Conservation (phyloP, 2,113 vertebrate species). For the Bos javanicus region DNA sequence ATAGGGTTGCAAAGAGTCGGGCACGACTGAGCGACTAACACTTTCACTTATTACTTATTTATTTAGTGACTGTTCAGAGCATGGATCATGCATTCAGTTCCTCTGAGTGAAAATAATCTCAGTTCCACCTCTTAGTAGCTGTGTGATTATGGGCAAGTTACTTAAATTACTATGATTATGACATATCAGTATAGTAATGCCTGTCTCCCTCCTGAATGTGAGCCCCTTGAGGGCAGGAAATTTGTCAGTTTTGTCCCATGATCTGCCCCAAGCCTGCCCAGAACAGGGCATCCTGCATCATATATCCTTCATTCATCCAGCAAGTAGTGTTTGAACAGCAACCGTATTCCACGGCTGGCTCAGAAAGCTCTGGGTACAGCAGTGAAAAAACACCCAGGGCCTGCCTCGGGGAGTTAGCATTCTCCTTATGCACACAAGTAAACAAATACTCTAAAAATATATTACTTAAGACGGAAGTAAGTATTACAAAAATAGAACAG, state of each 20-base stretch:
- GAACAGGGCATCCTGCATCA: not conserved
- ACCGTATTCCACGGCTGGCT: not conserved
- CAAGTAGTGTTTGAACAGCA: not conserved
- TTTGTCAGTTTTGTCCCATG: not conserved
- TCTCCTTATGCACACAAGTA: not conserved
- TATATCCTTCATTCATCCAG: not conserved
- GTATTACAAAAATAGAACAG: not conserved
- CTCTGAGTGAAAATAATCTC: not conserved
- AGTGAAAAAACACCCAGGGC: not conserved
- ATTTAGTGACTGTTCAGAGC: not conserved
- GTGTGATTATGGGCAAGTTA: not conserved
- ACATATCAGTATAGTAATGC: not conserved
- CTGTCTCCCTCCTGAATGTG: not conserved
- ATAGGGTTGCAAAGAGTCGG: not conserved
- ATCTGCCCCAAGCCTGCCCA: not conserved
- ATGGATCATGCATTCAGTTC: not conserved
- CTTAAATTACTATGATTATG: not conserved
- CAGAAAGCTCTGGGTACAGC: not conserved
- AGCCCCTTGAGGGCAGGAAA: not conserved
- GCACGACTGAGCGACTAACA: not conserved
- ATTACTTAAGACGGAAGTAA: not conserved
- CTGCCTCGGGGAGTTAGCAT: not conserved
- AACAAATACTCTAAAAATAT: not conserved
- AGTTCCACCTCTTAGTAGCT: not conserved
- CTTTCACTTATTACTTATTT: not conserved